Evolutionary conservation across 2,113 vertebrate genomes (phyloP).

Genomic region (Ginglymostoma cirratum): DNA sequence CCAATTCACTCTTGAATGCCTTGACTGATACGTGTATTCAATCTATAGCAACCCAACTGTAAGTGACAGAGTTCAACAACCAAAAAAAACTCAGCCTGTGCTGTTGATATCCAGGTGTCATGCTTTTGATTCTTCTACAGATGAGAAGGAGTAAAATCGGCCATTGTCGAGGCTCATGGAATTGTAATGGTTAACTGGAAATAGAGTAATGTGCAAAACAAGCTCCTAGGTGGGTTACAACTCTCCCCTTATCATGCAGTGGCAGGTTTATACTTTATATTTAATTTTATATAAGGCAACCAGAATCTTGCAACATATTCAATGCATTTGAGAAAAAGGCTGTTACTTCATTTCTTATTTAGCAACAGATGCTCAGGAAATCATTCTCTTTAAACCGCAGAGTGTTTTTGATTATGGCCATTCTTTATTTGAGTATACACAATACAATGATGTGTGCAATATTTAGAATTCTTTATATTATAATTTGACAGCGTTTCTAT

Average conservation of each 20-base stretch:
- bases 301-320: not conserved
- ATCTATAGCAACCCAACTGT: not conserved
- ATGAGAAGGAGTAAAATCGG: not conserved
- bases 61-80: not conserved
- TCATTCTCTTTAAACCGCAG: not conserved
- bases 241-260: not conserved
- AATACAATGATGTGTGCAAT: not conserved
- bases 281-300: not conserved
- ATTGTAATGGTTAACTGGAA: not conserved
- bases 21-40: not conserved
- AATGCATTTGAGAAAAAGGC: not conserved
- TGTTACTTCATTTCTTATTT: conserved; percentile 15
- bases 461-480: not conserved
- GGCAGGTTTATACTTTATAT: not conserved
- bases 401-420: not conserved
- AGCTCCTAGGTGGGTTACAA: not conserved
- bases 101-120: not conserved
- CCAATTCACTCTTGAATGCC: too few species aligned
- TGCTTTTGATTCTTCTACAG: not conserved
- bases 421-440: not conserved
- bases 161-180: not conserved
- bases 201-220: not conserved
- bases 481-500: not conserved
- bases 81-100: not conserved
- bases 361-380: not conserved